Conservation (phyloP, 2,113 vertebrate species). For the Mormyrus iriodes region DNA sequence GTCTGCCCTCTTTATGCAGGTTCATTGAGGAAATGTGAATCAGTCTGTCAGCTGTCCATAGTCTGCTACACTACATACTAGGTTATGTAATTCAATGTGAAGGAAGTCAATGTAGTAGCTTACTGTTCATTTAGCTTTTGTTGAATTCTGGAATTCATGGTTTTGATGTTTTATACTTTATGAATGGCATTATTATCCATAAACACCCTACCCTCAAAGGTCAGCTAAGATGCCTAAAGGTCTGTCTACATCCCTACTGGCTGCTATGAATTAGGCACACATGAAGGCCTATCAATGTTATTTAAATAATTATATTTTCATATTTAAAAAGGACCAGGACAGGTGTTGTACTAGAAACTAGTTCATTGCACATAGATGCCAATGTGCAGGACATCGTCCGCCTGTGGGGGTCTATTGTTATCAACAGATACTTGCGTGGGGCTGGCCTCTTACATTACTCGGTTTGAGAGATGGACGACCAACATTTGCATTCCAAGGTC, state of each 20-base stretch:
- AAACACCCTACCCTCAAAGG: neutral
- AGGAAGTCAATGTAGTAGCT: neutral
- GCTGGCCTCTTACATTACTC: neutral
- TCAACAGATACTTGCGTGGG: neutral
- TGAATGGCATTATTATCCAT: neutral
- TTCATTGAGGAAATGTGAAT: neutral
- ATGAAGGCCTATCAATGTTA: neutral
- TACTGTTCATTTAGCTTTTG: neutral
- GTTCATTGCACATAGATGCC: neutral
- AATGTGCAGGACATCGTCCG: neutral
- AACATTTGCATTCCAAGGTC: neutral
- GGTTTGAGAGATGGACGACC: neutral
- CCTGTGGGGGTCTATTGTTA: neutral
- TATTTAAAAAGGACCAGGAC: neutral
- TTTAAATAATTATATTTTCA: neutral
- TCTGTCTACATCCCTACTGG: neutral
- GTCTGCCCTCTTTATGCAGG: neutral
- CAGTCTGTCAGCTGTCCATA: neutral
- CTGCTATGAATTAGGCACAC: neutral
- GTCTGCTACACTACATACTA: neutral
- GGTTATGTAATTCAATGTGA: neutral
- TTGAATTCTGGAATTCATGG: neutral
- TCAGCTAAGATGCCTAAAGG: neutral
- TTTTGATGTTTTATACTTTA: neutral
- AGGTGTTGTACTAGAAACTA: neutral